A percentile compares a stretch with the other conserved stretches of the same genome.
These are phyloP conservation scores for Melanotaenia trifasciata DNA, from an alignment of 2,797 vertebrate genomes.

Conservation along the genomic window DNA sequence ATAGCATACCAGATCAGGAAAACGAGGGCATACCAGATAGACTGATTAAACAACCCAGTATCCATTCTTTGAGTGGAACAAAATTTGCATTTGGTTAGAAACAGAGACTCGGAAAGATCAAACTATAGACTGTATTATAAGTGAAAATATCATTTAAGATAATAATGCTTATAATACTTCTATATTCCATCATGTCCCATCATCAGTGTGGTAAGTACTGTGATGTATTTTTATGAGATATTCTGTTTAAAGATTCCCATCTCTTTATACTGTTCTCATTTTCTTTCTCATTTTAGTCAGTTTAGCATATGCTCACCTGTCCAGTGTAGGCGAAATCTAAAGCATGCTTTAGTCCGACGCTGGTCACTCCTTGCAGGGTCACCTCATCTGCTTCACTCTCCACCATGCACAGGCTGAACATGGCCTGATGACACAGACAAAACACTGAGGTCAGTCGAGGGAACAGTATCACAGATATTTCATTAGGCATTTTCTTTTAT, in stretches of 20 bases:
- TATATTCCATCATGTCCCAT: not conserved
- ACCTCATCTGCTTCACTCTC: constrained; percentile 97
- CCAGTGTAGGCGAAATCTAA: constrained; percentile 98
- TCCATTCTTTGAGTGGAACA: not conserved
- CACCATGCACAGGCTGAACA: constrained; percentile 99
- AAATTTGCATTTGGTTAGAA: not conserved
- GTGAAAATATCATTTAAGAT: constrained; percentile 2
- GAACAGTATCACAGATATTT: constrained; percentile 9
- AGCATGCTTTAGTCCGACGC: constrained; percentile 93
- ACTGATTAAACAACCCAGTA: constrained; percentile 4
- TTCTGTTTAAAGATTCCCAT: not conserved
- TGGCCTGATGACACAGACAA: constrained; percentile 85
- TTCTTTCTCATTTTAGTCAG: not conserved
- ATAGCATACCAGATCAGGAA: not conserved
- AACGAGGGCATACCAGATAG: not conserved
- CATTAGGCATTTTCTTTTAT: not conserved
- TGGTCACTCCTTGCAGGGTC: constrained; percentile 94
- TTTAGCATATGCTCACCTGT: constrained; percentile 85
- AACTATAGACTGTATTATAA: not conserved
- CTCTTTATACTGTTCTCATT: not conserved
- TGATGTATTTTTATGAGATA: not conserved
- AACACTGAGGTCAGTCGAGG: constrained; percentile 38
- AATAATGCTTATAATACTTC: not conserved
- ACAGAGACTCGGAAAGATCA: not conserved
- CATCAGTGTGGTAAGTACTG: not conserved